phyloP scores from a whole-genome alignment of 2,113 vertebrate genomes.

The Cynocephalus volans region DNA sequence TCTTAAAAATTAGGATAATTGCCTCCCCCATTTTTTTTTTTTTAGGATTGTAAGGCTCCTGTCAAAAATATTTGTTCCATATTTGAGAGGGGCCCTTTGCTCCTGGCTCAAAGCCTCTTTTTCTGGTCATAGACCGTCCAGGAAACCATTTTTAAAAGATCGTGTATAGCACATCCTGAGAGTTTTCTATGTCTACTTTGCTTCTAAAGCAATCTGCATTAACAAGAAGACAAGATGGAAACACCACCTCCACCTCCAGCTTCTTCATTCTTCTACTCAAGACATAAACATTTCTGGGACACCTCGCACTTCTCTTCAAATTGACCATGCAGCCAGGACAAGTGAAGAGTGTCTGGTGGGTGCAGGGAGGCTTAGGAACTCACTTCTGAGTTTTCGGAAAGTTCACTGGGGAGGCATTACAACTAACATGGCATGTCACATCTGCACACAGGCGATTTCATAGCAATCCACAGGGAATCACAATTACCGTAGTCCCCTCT shows the following conservation, averaged over 20 bases:
- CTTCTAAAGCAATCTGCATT: background rate
- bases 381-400: background rate
- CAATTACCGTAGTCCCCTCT: background rate
- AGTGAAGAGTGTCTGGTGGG: background rate
- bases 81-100: constrained; percentile 36
- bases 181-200: background rate
- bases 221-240: background rate
- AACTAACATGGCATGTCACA: background rate
- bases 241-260: background rate
- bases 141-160: constrained; percentile 51
- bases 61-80: constrained; percentile 50
- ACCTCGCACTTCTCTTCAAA: background rate
- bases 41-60: background rate
- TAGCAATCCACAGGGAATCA: background rate
- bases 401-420: background rate
- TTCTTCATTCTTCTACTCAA: background rate
- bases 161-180: background rate
- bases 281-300: background rate
- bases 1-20: constrained; percentile 36
- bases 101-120: background rate
- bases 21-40: rapidly evolving
- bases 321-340: background rate
- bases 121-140: background rate
- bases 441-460: background rate
- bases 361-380: background rate